These are phyloP conservation scores for Cheirogaleus major DNA, from an alignment of 2,797 vertebrate genomes.

Conservation along the genomic window DNA sequence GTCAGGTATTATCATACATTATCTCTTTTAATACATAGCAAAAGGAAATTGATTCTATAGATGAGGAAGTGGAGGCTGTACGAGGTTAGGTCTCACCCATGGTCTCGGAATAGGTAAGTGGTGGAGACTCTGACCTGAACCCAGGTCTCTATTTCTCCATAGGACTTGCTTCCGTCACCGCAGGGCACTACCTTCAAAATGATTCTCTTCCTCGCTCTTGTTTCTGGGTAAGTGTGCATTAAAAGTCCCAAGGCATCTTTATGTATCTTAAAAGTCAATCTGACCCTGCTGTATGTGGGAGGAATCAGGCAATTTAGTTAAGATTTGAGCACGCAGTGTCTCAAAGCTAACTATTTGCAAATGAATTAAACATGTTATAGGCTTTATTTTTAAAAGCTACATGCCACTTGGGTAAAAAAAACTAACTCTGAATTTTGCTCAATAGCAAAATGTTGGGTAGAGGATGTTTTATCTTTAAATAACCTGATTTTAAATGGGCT, in stretches of 20 bases:
- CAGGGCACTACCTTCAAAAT: background rate
- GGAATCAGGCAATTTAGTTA: background rate
- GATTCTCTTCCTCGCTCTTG: background rate
- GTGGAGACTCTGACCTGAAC: background rate
- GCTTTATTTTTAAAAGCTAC: slow-evolving; percentile 44
- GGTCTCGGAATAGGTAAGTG: background rate
- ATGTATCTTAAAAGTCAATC: background rate
- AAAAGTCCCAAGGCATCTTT: background rate
- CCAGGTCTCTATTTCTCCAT: background rate
- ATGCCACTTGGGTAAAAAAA: slow-evolving; percentile 29
- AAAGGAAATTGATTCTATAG: background rate
- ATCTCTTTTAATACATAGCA: background rate
- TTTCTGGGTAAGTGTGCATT: background rate
- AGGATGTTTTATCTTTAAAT: background rate
- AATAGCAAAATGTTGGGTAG: slow-evolving; percentile 22
- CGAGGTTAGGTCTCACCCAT: background rate
- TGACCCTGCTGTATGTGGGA: background rate
- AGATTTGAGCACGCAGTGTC: background rate
- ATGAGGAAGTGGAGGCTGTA: background rate
- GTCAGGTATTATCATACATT: background rate
- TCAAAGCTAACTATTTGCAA: slow-evolving; percentile 44
- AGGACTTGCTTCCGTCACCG: background rate
- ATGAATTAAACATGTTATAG: slow-evolving; percentile 21
- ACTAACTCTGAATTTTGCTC: slow-evolving; percentile 42
- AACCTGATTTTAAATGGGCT: background rate